These are phyloP conservation scores for Osmerus eperlanus DNA, from an alignment of 2,113 vertebrate genomes.

Conservation along the genomic window DNA sequence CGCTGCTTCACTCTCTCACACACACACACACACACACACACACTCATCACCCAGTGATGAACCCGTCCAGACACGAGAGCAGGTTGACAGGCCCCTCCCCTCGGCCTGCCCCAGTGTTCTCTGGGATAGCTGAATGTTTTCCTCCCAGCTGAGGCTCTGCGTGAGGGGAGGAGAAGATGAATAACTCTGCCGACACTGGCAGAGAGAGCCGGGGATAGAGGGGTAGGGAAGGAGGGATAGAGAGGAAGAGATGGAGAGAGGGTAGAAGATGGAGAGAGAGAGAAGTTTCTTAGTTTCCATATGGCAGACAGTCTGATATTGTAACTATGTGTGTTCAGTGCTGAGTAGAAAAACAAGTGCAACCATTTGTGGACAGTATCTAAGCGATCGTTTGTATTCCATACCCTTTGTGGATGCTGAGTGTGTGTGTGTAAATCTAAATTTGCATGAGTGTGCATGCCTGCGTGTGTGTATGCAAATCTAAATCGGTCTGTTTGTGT, in stretches of 20 bases:
- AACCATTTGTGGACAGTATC: too few relatives aligned
- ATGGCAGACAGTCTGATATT: not conserved
- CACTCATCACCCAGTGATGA: not conserved
- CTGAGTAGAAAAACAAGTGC: too few relatives aligned
- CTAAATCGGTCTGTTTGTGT: slow-evolving; percentile 17
- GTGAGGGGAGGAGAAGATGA: slow-evolving; percentile 49
- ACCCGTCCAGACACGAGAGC: slow-evolving; percentile 10
- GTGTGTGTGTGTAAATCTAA: not conserved
- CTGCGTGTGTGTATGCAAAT: slow-evolving; percentile 28
- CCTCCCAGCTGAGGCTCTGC: slow-evolving; percentile 58
- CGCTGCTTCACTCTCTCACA: not conserved
- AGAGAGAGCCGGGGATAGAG: slow-evolving; percentile 12
- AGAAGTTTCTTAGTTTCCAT: not conserved
- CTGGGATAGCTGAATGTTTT: slow-evolving; percentile 46
- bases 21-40: slow-evolving; percentile 2
- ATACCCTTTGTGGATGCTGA: too few relatives aligned
- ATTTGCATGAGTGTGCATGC: slow-evolving; percentile 1
- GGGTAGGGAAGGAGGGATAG: too few relatives aligned
- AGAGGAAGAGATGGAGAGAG: slow-evolving; percentile 11
- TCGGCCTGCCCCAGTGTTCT: slow-evolving; percentile 40
- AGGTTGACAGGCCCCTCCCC: slow-evolving; percentile 22
- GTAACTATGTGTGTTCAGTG: too few relatives aligned
- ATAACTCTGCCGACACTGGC: slow-evolving; percentile 48
- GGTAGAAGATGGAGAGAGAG: not conserved
- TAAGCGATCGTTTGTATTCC: too few relatives aligned